Conservation (phyloP, 2,797 vertebrate species). For the Rallus crepitans region DNA sequence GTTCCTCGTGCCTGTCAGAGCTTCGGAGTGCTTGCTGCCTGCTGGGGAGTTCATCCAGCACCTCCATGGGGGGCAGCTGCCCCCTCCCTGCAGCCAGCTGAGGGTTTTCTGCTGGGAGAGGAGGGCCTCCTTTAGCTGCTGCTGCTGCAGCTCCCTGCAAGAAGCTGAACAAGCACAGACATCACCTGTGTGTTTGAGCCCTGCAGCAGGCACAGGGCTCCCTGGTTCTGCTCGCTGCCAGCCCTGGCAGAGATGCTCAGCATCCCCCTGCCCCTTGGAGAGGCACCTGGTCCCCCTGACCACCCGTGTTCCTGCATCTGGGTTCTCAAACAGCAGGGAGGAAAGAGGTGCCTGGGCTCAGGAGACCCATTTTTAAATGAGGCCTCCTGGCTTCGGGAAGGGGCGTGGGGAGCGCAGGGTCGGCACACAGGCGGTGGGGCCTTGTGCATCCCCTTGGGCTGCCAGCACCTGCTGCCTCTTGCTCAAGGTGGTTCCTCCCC, state of each 20-base stretch:
- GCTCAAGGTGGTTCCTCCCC: no score
- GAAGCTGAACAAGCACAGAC: neutral
- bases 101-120: neutral
- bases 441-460: fast-evolving
- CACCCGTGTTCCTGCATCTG: neutral
- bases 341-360: neutral
- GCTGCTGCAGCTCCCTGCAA: neutral
- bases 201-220: neutral
- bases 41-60: neutral
- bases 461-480: neutral
- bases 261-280: neutral
- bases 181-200: fast-evolving
- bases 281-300: no score
- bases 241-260: neutral
- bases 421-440: neutral
- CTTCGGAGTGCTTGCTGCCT: neutral
- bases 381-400: neutral
- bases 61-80: neutral
- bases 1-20: neutral
- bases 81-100: no score
- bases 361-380: neutral
- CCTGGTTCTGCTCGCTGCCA: neutral
- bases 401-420: neutral
- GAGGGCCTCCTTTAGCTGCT: neutral
- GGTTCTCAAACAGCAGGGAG: neutral